Evolutionary conservation across 2,113 vertebrate genomes (phyloP), one percentile per base, ranked within the genome.

Genomic region (Catharus minimus): DNA sequence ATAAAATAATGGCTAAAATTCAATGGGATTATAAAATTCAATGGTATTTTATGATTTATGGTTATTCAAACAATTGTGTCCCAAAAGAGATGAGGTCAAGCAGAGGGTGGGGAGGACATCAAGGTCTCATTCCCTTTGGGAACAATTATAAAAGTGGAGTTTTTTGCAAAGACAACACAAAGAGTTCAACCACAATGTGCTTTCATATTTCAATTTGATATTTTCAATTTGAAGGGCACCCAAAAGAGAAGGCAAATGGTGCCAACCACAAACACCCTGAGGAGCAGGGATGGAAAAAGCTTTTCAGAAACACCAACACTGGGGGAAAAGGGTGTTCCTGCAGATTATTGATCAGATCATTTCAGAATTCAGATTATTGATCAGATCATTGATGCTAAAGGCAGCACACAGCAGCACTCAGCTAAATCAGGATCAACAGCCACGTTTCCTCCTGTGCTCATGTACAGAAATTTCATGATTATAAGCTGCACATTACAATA

Each of bases 231-330:
- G 52, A 84, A 75, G 82, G 52, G 8, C 36, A 20, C 30, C 33
- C 3, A 0, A 41, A 49, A 56, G 33, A 56, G 33, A 49, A 56
- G 15, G 23, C 19, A 65, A 74, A 65, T 3, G 10, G 1, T 47
- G 41, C 4, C 39, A 73, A 22, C 33, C 67, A 83, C 4, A 3
- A 49, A 15, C 11, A 28, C 4, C 56, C 16, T 10, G 67, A 73
- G 26, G 8, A 26, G n/a, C 20, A 43, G 50, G 56, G 56, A 13
- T 10, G 15, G 9, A 22, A 81, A 76, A 82, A 69, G 8, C 56
- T 15, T n/a, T n/a, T n/a, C n/a, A n/a, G n/a, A n/a, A n/a, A n/a
- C n/a, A n/a, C n/a, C n/a, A n/a, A n/a, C n/a, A n/a, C 8, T n/a
- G 64, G n/a, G n/a, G n/a, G n/a, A n/a, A n/a, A n/a, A n/a, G n/a